Percentiles rank a stretch among this genome's conserved stretches.
These are phyloP conservation scores for Nycticorax nycticorax DNA, from an alignment of 2,113 vertebrate species.

Conservation along the genomic window DNA sequence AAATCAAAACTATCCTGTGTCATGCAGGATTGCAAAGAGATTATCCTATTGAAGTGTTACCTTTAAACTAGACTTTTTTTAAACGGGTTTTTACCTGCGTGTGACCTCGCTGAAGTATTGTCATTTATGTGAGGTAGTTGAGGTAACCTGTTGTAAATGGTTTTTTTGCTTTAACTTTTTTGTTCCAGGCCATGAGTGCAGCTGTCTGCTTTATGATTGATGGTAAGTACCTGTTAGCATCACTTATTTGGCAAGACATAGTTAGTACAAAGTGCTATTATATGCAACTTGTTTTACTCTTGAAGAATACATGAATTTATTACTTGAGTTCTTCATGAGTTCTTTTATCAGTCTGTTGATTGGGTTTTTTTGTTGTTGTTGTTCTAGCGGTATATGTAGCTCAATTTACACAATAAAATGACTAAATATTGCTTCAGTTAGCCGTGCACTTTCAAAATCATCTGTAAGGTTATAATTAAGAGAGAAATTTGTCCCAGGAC, in stretches of 20 bases:
- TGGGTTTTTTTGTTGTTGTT: background rate
- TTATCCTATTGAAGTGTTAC: background rate
- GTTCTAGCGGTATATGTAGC: background rate
- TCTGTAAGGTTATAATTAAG: background rate
- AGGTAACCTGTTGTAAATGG: background rate
- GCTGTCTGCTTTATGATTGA: constrained; percentile 97
- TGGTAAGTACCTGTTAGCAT: constrained; percentile 77
- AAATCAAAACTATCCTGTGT: background rate
- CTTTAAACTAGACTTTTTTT: background rate
- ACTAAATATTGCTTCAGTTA: background rate
- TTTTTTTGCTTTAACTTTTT: constrained; percentile 16
- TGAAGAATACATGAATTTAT: background rate
- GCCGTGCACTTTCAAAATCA: background rate
- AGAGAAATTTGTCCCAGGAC: background rate
- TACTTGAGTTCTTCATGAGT: background rate
- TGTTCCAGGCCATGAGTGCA: constrained; percentile 94
- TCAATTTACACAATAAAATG: background rate
- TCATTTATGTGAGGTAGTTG: background rate
- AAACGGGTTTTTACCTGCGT: background rate
- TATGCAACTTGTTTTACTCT: background rate
- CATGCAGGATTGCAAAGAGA: background rate
- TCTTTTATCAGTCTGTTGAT: background rate
- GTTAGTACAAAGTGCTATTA: background rate
- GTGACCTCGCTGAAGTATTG: background rate
- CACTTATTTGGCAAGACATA: background rate